Evolutionary conservation across 2,888 invertebrate genomes (phyloP), one percentile per base, ranked within the genome.

Genomic region (Aleiodes leptofemur): DNA sequence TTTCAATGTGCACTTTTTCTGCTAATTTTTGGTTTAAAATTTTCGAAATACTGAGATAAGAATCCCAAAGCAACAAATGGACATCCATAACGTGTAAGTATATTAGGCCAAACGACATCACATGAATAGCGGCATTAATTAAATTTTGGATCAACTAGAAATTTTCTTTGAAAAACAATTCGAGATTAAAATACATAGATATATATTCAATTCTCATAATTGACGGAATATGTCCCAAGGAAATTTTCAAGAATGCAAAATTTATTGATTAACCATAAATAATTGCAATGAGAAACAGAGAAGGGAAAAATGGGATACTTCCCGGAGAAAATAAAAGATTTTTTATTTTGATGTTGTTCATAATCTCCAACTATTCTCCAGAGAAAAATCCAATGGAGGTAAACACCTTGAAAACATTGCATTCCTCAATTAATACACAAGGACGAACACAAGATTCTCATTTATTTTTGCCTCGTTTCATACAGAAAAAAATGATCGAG

Each of bases 31-130:
- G 31, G 34, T 57, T 74, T 9, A 57, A 57, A 59, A 53, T 38
- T 55, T 72, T 64, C 76, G 68, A 82, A 86, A 86, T 85, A 87
- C 85, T 83, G 80, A 86, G 86, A 86, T 85, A 85, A 85, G 85
- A 87, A 51, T 85, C 85, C 80, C 82, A 79, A 83, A 86, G 85
- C 87, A 88, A 88, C 84, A 87, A 84, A 83, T 86, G 86, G 84
- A 87, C 83, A 82, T 85, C 84, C 80, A 80, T 84, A 87, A 87
- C 87, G 84, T 86, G 83, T 87, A 87, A 88, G 86, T 87, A 88
- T 87, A 87, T 88, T 88, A 88, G 88, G 88, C 88, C 88, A 83
- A 86, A 88, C 86, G 83, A 86, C 85, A 85, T 87, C 83, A 82
- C 34, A 84, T 84, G 82, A 84, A 68, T 83, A 81, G 64, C 43